Evolutionary conservation across 2,797 vertebrate genomes (phyloP), one percentile per base, ranked within the genome.

Genomic region (Sebastes diploproa): DNA sequence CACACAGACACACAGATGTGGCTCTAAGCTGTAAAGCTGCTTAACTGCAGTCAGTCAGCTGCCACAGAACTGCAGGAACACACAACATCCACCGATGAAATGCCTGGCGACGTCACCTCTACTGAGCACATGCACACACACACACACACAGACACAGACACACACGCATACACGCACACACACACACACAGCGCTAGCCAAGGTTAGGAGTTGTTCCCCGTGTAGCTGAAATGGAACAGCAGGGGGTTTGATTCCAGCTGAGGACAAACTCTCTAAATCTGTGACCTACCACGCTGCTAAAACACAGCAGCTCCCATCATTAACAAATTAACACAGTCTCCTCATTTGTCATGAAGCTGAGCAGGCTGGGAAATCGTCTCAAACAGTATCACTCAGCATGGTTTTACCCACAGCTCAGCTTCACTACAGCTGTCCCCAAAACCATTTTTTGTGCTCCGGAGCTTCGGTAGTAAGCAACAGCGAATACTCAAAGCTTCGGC

Each of bases 11-110:
- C 72, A 75, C 42, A 82, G 11, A 77, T 13, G 5, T 6, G 22
- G 36, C 72, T 73, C 66, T 93, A 91, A 92, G 86, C 92, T 79
- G 66, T 77, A 92, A 93, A 94, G 91, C 90, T 86, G 92, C 93
- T 95, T 94, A 94, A 65, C 76, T 75, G 38, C 76, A 70, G 74
- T 68, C 77, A 38, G 79, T 80, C 82, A 84, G 81, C 80, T 84
- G 84, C 72, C 34, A 74, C 68, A 58, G 25, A 14, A 29, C 42
- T 34, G 62, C 27, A 83, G 60, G 16, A 76, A 76, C 70, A 74
- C 77, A 54, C 77, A 46, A 16, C 75, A 77, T 50, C 23, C 65
- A 58, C 52, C 10, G 38, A 72, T 22, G 68, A 72, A 79, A 74
- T 25, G 71, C 77, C 73, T 30, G 64, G 3, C 3, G 16, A 9